phyloP scores from a whole-genome alignment of 2,113 vertebrate genomes.

The Tretioscincus oriximinensis region DNA sequence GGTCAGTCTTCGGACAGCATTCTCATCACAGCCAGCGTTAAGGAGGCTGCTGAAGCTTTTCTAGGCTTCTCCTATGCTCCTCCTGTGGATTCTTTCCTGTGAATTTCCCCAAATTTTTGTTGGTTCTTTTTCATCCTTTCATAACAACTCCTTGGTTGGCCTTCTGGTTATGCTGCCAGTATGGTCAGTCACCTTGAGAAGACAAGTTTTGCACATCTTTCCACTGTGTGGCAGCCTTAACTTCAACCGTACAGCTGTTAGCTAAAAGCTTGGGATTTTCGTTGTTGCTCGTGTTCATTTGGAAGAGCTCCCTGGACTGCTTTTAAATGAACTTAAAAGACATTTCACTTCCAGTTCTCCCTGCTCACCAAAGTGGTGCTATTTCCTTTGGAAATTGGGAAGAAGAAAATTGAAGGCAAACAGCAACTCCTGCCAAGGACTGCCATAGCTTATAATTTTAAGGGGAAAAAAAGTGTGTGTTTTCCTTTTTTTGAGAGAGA shows the following conservation, averaged over 20 bases:
- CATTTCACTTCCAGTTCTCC: constrained; percentile 68
- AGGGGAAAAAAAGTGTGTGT: constrained; percentile 44
- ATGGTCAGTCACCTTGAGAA: constrained; percentile 68
- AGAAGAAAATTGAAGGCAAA: not conserved
- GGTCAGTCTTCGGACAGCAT: constrained; percentile 91
- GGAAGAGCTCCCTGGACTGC: constrained; percentile 69
- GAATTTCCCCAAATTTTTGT: constrained; percentile 50
- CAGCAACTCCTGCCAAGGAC: constrained; percentile 48
- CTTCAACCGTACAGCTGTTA: constrained; percentile 71
- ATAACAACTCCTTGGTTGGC: constrained; percentile 58
- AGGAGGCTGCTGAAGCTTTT: constrained; percentile 92
- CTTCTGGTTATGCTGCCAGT: constrained; percentile 69
- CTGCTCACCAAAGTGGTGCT: constrained; percentile 75
- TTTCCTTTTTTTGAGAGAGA: constrained; percentile 1
- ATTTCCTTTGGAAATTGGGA: constrained; percentile 64
- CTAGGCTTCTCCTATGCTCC: constrained; percentile 97
- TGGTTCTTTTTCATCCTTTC: constrained; percentile 44
- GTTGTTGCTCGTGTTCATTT: constrained; percentile 25
- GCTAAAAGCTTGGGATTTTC: constrained; percentile 62
- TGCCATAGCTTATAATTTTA: constrained; percentile 42
- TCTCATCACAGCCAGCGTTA: constrained; percentile 90
- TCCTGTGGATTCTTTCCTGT: constrained; percentile 93
- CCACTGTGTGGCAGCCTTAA: constrained; percentile 79
- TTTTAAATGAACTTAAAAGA: constrained; percentile 67
- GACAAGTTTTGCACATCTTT: constrained; percentile 88